Evolutionary conservation across 2,888 invertebrate species (phyloP), one percentile per base, ranked within the genome.

Genomic region (Rotaria macrura): DNA sequence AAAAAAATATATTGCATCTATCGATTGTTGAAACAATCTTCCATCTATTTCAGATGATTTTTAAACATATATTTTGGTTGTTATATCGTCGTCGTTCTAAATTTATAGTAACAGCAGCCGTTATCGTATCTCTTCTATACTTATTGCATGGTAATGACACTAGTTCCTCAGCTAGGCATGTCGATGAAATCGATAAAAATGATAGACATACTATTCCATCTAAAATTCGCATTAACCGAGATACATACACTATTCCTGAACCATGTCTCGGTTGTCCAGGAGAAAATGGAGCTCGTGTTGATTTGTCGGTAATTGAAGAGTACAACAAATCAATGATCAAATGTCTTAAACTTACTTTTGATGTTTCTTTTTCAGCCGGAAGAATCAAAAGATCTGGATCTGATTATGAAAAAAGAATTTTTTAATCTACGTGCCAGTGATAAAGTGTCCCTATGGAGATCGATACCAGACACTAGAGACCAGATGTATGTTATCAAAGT

Each of bases 401-500:
- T 93, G 88, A 93, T 94, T 0, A 93, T 95, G 90, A 94, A 94
- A 89, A 94, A 94, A 89, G 94, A 95, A 88, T 96, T 96, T 2
- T 93, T 97, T 87, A 97, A 97, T 90, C 94, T 95, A 87, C 93
- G 95, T 88, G 92, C 96, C 14, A 96, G 96, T 90, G 95, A 96
- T 90, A 93, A 94, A 89, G 94, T 97, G 89, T 93, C 95, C 0
- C 93, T 95, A 89, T 95, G 95, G 90, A 92, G 97, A 88, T 94
- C 94, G 87, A 91, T 95, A 55, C 93, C 93, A 89, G 95, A 93
- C 92, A 90, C 92, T 89, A 89, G 93, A 87, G 91, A 92, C 88
- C 87, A 89, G 84, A 88, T 89, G 92, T 92, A 90, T 89, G 90
- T 90, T 49, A 49, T 12, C 14, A 49, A 49, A 17, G 17, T 17